These are phyloP conservation scores for Ostrea edulis DNA, from an alignment of 1,140 invertebrate species.

Conservation along the genomic window DNA sequence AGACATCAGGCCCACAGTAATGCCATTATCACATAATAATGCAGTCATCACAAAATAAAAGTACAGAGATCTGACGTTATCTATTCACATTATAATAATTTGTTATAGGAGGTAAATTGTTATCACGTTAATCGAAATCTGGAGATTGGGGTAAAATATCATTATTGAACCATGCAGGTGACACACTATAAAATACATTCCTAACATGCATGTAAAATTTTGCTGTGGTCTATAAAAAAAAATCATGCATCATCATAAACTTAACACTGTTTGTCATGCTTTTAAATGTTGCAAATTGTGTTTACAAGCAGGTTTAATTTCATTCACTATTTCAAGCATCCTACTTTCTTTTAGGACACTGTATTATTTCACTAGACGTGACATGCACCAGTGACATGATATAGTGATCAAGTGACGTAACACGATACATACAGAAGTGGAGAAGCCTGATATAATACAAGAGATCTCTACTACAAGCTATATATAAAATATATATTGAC, in stretches of 20 bases:
- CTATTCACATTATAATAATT: not conserved
- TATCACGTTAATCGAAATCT: not conserved
- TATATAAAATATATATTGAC: constrained; percentile 4
- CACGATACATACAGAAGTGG: not conserved
- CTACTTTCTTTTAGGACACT: not conserved
- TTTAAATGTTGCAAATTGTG: not conserved
- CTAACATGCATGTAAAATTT: not conserved
- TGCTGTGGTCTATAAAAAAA: constrained; percentile 18
- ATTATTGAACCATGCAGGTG: not conserved
- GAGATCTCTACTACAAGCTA: constrained; percentile 14
- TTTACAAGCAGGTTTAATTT: not conserved
- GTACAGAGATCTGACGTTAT: not conserved
- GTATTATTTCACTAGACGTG: not conserved
- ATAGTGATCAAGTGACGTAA: constrained; percentile 4
- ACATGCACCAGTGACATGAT: not conserved
- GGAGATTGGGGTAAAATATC: not conserved
- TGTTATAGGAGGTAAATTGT: not conserved
- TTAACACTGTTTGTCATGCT: not conserved
- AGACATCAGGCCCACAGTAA: not conserved
- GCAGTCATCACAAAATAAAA: not conserved
- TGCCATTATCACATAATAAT: too few species aligned
- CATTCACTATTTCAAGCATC: not conserved
- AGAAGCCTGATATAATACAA: constrained; percentile 1
- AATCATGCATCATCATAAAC: not conserved
- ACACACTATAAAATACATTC: not conserved